Evolutionary conservation across 2,888 invertebrate species (phyloP).

Genomic region (Cosmopolites sordidus): DNA sequence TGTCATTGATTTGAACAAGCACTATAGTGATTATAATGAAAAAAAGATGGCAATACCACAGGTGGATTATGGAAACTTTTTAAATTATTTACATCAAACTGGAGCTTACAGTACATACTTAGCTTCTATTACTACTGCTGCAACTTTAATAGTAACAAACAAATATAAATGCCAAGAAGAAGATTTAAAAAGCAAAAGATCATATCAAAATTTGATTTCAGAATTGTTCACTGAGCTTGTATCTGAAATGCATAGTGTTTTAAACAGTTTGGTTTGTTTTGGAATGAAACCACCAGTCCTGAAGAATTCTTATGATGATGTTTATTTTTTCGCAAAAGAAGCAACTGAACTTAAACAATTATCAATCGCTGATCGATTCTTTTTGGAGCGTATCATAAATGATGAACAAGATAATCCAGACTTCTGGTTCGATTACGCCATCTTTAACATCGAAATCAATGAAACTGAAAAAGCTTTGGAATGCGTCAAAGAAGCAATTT

Average conservation of each 20-base stretch:
- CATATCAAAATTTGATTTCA: conserved; percentile 37
- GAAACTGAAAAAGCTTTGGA: conserved; percentile 40
- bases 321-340: conserved; percentile 41
- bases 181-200: conserved; percentile 25
- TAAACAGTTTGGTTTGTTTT: conserved; percentile 35
- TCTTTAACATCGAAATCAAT: conserved; percentile 38
- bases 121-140: conserved; percentile 36
- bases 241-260: conserved; percentile 38
- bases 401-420: conserved; percentile 35
- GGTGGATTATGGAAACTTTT: conserved; percentile 29
- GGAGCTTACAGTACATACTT: conserved; percentile 39
- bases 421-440: conserved; percentile 45
- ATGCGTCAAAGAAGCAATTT: conserved; percentile 42
- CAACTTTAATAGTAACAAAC: conserved; percentile 33
- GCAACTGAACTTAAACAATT: conserved; percentile 39
- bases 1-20: conserved; percentile 37
- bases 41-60: conserved; percentile 29
- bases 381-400: conserved; percentile 38
- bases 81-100: conserved; percentile 30
- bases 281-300: conserved; percentile 28
- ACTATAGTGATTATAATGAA: conserved; percentile 35
- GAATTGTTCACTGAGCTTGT: conserved; percentile 39
- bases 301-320: neutral
- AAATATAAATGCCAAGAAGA: conserved; percentile 30
- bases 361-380: conserved; percentile 40